Evolutionary conservation across 2,888 invertebrate species (phyloP).

Genomic region (Glaucopsyche alexis): DNA sequence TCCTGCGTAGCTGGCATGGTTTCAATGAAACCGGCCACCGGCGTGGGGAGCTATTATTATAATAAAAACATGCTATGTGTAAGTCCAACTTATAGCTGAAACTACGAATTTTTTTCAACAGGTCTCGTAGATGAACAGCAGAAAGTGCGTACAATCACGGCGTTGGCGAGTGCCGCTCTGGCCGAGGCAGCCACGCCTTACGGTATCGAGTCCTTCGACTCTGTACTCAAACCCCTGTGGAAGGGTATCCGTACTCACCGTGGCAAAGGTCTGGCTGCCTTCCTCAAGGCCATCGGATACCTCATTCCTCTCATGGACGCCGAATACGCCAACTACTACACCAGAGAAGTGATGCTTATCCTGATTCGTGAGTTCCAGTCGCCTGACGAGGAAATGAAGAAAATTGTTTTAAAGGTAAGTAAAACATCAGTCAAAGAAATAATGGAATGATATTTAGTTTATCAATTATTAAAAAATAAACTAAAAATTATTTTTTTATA

Average conservation of each 20-base stretch:
- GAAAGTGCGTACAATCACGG: conserved; percentile 99
- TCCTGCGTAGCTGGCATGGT: too few relatives aligned
- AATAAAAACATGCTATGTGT: background rate
- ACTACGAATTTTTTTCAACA: conserved; percentile 47
- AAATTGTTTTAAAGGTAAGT: conserved; percentile 96
- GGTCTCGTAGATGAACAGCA: conserved; percentile 98
- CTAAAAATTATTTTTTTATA: background rate
- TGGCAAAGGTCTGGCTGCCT: conserved; percentile 98
- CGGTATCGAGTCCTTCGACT: conserved; percentile 99
- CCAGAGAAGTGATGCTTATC: conserved; percentile 98
- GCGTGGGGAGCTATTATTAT: too few relatives aligned
- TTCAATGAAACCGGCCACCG: too few relatives aligned
- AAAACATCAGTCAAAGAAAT: too few relatives aligned
- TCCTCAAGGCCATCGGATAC: conserved; percentile 99
- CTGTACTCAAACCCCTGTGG: conserved; percentile 99
- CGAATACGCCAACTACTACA: conserved; percentile 99
- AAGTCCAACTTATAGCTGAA: too few relatives aligned
- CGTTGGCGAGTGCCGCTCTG: conserved; percentile 97
- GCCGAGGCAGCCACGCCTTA: conserved; percentile 99
- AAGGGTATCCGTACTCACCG: conserved; percentile 97
- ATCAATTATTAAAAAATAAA: too few relatives aligned
- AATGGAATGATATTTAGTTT: too few relatives aligned
- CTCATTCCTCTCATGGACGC: conserved; percentile 99
- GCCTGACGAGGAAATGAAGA: conserved; percentile 99
- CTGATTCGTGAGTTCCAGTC: conserved; percentile 99